These are phyloP conservation scores for Periphyllus acericola DNA, from an alignment of 2,888 invertebrate species.

Conservation along the genomic window DNA sequence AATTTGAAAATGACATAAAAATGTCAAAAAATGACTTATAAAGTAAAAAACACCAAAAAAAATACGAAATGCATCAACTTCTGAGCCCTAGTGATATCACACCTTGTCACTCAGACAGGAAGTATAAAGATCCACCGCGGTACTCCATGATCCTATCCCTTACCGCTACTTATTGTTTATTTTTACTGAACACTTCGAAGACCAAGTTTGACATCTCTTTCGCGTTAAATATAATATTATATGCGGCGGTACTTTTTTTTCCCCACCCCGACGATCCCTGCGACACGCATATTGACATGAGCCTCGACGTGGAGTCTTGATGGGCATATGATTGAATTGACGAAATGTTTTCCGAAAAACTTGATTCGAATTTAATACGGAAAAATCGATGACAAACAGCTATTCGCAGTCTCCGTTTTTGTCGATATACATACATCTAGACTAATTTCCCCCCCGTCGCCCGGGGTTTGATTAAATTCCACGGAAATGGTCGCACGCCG, in stretches of 20 bases:
- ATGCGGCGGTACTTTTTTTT: background rate
- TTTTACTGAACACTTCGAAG: too few relatives aligned
- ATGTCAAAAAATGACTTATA: too few relatives aligned
- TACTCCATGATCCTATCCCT: too few relatives aligned
- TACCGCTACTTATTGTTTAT: too few relatives aligned
- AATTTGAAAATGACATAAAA: too few relatives aligned
- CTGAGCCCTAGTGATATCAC: too few relatives aligned
- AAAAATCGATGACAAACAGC: constrained; percentile 22
- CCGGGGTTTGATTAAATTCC: background rate
- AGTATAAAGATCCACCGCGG: too few relatives aligned
- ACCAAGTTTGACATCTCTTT: background rate
- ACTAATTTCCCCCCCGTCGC: background rate
- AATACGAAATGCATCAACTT: too few relatives aligned
- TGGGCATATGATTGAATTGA: background rate
- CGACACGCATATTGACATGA: background rate
- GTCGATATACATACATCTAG: background rate
- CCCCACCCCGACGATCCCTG: too few relatives aligned
- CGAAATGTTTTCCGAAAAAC: constrained; percentile 1
- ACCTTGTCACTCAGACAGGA: too few relatives aligned
- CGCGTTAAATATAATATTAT: background rate
- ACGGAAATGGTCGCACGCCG: background rate
- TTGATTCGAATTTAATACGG: constrained; percentile 17
- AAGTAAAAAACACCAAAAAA: too few relatives aligned
- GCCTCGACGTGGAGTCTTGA: background rate
- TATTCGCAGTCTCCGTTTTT: background rate